Percentiles rank a stretch among this genome's conserved stretches.
These are phyloP conservation scores for Xerus rutilus DNA, from an alignment of 2,797 vertebrate species.

Conservation along the genomic window DNA sequence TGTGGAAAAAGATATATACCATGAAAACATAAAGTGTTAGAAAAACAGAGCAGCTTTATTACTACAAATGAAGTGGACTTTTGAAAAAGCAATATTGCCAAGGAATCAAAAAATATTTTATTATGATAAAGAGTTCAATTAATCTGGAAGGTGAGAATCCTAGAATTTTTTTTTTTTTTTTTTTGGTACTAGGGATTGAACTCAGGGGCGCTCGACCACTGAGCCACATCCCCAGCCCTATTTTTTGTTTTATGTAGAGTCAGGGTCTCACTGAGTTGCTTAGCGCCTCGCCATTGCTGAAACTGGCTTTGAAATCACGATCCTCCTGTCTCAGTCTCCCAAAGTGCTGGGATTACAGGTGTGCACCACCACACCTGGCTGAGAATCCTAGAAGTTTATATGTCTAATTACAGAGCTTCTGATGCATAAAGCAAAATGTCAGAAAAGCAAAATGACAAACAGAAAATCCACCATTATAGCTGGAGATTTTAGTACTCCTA, in stretches of 20 bases:
- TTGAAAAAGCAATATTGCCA: background rate
- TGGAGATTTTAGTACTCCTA: background rate
- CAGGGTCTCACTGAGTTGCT: too few species aligned
- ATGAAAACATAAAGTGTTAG: background rate
- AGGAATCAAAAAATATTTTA: background rate
- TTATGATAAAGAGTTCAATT: background rate
- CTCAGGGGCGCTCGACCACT: too few species aligned
- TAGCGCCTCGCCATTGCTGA: too few species aligned
- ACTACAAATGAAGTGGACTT: background rate
- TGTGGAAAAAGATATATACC: background rate
- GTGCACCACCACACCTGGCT: too few species aligned
- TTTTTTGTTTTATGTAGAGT: too few species aligned
- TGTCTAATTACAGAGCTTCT: background rate
- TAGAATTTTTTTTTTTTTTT: background rate
- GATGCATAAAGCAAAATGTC: background rate
- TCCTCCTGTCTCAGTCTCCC: too few species aligned
- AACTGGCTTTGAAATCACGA: too few species aligned
- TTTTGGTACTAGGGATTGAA: too few species aligned
- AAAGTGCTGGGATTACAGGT: too few species aligned
- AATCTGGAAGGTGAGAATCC: background rate
- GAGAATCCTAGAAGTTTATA: background rate
- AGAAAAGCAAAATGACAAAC: background rate
- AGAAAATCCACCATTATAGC: background rate
- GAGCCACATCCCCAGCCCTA: too few species aligned
- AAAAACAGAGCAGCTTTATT: background rate